These are phyloP conservation scores for Sibirionetta formosa DNA, from an alignment of 2,797 vertebrate genomes.

Conservation along the genomic window DNA sequence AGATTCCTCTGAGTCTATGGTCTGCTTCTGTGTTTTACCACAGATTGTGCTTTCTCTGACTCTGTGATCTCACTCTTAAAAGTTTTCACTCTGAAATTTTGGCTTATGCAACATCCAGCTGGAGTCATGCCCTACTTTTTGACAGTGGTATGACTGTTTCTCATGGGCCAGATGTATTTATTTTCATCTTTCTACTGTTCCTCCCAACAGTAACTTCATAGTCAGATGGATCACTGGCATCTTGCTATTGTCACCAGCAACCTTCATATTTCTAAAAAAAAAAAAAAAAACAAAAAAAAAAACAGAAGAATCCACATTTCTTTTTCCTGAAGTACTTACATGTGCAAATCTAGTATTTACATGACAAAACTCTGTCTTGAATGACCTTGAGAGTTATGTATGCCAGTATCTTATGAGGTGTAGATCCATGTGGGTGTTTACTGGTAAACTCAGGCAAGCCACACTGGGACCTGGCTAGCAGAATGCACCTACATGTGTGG, in stretches of 20 bases:
- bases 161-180: not conserved
- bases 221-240: not conserved
- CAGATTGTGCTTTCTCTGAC: not conserved
- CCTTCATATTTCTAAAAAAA: not conserved
- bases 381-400: not conserved
- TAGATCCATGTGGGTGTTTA: not conserved
- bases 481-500: not conserved
- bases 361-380: not conserved
- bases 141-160: not conserved
- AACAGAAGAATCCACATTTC: not conserved
- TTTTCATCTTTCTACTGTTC: slow-evolving; percentile 6
- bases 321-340: not conserved
- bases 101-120: not conserved
- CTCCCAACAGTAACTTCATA: not conserved
- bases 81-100: not conserved
- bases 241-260: not conserved
- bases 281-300: not conserved
- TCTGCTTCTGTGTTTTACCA: not conserved
- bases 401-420: not conserved
- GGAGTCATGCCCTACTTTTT: not conserved
- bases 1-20: rapidly evolving
- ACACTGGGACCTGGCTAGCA: not conserved
- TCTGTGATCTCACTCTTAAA: not conserved
- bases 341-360: not conserved
- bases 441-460: not conserved